phyloP scores from a whole-genome alignment of 2,797 vertebrate genomes.

The Phrynocephalus forsythii region DNA sequence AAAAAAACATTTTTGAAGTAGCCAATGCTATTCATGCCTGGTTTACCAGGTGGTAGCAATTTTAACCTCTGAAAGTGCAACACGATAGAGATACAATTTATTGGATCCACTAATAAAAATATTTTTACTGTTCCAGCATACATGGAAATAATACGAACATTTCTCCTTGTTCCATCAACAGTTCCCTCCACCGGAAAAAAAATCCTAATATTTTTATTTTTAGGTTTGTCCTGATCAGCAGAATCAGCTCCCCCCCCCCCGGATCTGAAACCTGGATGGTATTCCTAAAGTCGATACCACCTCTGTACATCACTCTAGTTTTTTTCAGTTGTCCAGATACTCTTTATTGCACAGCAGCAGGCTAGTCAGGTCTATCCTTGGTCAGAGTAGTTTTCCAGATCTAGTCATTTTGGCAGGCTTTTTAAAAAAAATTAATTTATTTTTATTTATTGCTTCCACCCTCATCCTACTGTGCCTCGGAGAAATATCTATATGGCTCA shows the following conservation, averaged over 20 bases:
- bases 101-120: no score
- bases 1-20: no score
- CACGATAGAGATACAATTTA: no score
- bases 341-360: not conserved
- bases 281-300: not conserved
- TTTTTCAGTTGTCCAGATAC: not conserved
- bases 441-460: not conserved
- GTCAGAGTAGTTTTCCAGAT: not conserved
- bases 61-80: no score
- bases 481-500: no score
- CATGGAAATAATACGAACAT: no score
- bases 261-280: not conserved
- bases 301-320: not conserved
- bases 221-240: no score
- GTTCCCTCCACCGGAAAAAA: not conserved
- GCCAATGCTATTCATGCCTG: no score
- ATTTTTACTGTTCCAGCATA: no score
- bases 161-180: not conserved
- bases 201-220: no score
- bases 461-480: not conserved
- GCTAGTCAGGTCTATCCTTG: not conserved
- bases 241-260: no score
- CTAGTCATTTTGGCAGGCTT: not conserved
- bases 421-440: not conserved
- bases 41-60: no score